phyloP scores from a whole-genome alignment of 2,113 vertebrate species.

The Cebus imitator region DNA sequence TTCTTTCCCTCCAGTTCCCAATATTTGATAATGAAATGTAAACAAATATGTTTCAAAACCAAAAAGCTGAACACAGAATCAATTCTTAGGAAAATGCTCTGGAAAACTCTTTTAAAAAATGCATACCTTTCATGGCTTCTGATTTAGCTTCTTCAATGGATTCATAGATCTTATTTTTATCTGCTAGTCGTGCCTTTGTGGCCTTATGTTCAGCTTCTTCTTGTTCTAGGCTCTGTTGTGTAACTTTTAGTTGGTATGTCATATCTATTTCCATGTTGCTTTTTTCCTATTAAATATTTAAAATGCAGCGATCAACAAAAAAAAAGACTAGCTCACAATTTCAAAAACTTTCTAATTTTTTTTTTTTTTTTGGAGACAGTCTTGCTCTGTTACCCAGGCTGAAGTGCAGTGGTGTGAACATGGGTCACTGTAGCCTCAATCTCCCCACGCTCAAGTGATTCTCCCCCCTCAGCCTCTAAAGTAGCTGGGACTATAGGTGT shows the following conservation, averaged over 20 bases:
- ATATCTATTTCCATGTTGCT: slow-evolving; percentile 98
- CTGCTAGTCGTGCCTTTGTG: slow-evolving; percentile 94
- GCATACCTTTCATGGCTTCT: slow-evolving; percentile 97
- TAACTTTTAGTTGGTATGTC: slow-evolving; percentile 97
- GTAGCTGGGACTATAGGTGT: too few relatives aligned
- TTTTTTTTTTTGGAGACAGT: too few relatives aligned
- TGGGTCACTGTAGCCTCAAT: too few relatives aligned
- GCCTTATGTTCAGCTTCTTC: slow-evolving; percentile 95
- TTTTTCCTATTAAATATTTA: slow-evolving; percentile 89
- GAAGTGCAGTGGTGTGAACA: too few relatives aligned
- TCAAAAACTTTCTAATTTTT: background rate
- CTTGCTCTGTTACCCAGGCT: too few relatives aligned
- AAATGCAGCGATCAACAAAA: slow-evolving; percentile 18
- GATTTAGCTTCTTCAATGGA: slow-evolving; percentile 98
- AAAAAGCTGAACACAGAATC: background rate
- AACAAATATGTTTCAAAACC: slow-evolving; percentile 8
- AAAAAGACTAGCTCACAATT: slow-evolving; percentile 1
- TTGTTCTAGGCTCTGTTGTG: slow-evolving; percentile 97
- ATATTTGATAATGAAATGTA: slow-evolving; percentile 22
- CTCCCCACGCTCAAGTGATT: too few relatives aligned
- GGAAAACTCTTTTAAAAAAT: background rate
- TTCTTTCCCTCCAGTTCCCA: background rate
- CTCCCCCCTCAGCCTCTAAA: too few relatives aligned
- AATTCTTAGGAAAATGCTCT: background rate
- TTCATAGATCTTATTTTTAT: slow-evolving; percentile 98